Conservation (phyloP, 2,113 vertebrate genomes). For the Saguinus midas region DNA sequence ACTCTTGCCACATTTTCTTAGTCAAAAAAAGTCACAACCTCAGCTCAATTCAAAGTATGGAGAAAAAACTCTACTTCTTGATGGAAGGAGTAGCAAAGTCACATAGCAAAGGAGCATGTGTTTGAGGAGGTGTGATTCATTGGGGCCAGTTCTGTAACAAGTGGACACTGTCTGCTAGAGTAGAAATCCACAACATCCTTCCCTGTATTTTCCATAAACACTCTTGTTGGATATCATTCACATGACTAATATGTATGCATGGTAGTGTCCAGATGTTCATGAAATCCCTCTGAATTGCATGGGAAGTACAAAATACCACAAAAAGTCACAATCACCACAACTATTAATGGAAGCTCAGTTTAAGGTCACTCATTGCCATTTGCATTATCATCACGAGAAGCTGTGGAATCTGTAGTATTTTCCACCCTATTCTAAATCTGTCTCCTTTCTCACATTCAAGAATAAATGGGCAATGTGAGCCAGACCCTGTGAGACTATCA, state of each 20-base stretch:
- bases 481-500: not conserved
- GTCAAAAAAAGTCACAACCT: not conserved
- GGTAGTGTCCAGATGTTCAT: conserved; percentile 44
- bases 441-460: not conserved
- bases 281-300: not conserved
- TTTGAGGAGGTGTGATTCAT: not conserved
- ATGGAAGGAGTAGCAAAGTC: not conserved
- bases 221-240: not conserved
- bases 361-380: not conserved
- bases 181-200: not conserved
- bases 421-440: not conserved
- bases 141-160: not conserved
- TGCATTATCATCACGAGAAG: not conserved
- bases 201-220: conserved; percentile 34
- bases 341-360: conserved; percentile 34
- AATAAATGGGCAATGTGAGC: not conserved
- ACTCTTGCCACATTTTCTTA: not conserved
- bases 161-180: not conserved
- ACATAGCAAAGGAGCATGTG: not conserved
- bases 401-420: not conserved
- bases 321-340: conserved; percentile 24
- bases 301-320: conserved; percentile 32
- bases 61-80: not conserved
- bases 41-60: not conserved
- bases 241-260: not conserved